Evolutionary conservation across 2,888 invertebrate genomes (phyloP).

Genomic region (Drosophila sordidula): DNA sequence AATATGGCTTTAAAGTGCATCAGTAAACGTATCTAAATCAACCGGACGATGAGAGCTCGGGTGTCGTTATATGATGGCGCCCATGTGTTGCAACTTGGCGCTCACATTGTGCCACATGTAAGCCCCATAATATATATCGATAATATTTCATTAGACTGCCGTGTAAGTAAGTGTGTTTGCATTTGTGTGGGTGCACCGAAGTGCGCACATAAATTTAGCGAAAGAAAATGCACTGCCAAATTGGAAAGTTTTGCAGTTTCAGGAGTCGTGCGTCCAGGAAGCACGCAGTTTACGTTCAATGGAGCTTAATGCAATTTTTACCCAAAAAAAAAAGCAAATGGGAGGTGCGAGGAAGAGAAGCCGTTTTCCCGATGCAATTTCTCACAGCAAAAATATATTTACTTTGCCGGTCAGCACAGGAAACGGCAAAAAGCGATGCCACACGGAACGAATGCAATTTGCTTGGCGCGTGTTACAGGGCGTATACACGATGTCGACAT

Average conservation of each 20-base stretch:
- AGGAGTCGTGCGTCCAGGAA: constrained; percentile 22
- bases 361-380: constrained; percentile 35
- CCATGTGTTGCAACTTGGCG: constrained; percentile 55
- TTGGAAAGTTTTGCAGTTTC: constrained; percentile 58
- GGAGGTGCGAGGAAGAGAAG: too few species aligned
- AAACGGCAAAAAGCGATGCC: constrained; percentile 14
- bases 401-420: constrained; percentile 22
- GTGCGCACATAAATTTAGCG: constrained; percentile 71
- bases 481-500: constrained; percentile 74
- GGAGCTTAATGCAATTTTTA: constrained; percentile 73
- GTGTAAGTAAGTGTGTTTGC: constrained; percentile 20
- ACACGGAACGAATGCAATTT: constrained; percentile 61
- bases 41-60: constrained; percentile 18
- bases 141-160: constrained; percentile 73
- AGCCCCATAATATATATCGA: constrained; percentile 76
- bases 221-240: constrained; percentile 75
- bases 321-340: constrained; percentile 11
- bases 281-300: constrained; percentile 51
- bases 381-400: constrained; percentile 55
- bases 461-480: constrained; percentile 58
- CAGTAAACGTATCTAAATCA: constrained; percentile 31
- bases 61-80: constrained; percentile 25
- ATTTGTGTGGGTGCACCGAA: constrained; percentile 52
- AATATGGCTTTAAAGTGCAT: constrained; percentile 7
- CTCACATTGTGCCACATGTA: constrained; percentile 58